phyloP scores from a whole-genome alignment of 2,113 vertebrate species.

The Cyrtonyx montezumae region DNA sequence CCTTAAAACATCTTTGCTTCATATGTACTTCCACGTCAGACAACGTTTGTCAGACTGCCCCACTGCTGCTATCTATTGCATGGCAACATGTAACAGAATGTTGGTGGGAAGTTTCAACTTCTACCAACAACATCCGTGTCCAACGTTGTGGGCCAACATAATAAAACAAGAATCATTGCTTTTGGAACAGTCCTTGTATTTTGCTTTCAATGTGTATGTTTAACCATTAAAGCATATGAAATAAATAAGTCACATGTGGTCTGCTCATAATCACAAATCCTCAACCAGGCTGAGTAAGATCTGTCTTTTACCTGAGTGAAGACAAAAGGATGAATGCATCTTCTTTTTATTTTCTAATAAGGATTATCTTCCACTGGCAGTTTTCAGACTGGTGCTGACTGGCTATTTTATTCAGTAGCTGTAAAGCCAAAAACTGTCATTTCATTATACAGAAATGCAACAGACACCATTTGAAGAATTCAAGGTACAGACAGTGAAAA shows the following conservation, averaged over 20 bases:
- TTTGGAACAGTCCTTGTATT: neutral
- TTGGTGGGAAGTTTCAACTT: neutral
- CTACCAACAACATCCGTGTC: neutral
- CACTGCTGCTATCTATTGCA: neutral
- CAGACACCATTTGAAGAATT: fast-evolving
- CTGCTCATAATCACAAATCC: neutral
- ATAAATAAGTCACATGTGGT: neutral
- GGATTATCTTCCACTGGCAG: neutral
- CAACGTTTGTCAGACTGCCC: neutral
- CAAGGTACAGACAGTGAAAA: neutral
- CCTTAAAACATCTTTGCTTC: neutral
- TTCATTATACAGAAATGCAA: neutral
- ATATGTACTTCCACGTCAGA: neutral
- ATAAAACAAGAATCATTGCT: neutral
- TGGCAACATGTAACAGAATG: neutral
- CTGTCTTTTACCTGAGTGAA: neutral
- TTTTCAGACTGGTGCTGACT: neutral
- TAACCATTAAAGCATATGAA: neutral
- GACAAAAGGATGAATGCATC: neutral
- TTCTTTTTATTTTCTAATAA: neutral
- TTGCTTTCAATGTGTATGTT: neutral
- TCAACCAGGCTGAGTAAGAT: neutral
- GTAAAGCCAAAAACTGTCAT: neutral
- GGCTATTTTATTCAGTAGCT: neutral
- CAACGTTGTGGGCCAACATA: neutral